These are phyloP conservation scores for Drosophila grimshawi DNA, from an alignment of 1,140 invertebrate species.

Conservation along the genomic window DNA sequence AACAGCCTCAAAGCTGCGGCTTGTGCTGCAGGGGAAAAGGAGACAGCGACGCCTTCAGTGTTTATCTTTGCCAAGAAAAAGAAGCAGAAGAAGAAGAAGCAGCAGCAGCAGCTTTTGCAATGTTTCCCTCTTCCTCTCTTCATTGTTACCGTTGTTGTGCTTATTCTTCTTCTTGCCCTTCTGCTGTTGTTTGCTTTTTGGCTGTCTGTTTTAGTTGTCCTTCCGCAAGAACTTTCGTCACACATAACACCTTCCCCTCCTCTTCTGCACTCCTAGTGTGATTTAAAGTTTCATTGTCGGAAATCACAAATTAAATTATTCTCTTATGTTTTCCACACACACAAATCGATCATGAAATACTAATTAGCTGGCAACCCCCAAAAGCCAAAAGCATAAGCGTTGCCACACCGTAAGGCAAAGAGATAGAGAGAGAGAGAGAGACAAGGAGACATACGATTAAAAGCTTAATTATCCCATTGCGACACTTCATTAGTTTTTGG, in stretches of 20 bases:
- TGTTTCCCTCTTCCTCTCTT: constrained; percentile 11
- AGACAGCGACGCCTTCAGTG: constrained; percentile 34
- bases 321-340: constrained; percentile 71
- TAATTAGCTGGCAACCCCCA: constrained; percentile 66
- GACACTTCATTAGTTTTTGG: constrained; percentile 79
- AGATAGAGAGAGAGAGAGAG: constrained; percentile 5
- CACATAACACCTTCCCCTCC: constrained; percentile 24
- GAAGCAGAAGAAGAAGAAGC: too few relatives aligned
- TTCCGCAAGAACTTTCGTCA: constrained; percentile 67
- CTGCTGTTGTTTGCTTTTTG: constrained; percentile 53
- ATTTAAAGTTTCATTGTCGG: constrained; percentile 53
- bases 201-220: constrained; percentile 75
- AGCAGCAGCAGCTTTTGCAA: constrained; percentile 1
- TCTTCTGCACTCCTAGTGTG: constrained; percentile 8
- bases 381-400: constrained; percentile 31
- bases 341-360: constrained; percentile 82
- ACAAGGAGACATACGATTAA: constrained; percentile 62
- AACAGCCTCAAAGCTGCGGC: constrained; percentile 74
- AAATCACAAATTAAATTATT: constrained; percentile 75
- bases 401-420: constrained; percentile 42
- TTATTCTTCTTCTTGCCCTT: constrained; percentile 58
- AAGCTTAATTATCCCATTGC: constrained; percentile 82
- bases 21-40: constrained; percentile 56
- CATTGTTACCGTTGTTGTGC: constrained; percentile 25
- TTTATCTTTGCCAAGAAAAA: constrained; percentile 73